These are phyloP conservation scores for Camptogramma bilineatum DNA, from an alignment of 2,888 invertebrate species.

Conservation along the genomic window DNA sequence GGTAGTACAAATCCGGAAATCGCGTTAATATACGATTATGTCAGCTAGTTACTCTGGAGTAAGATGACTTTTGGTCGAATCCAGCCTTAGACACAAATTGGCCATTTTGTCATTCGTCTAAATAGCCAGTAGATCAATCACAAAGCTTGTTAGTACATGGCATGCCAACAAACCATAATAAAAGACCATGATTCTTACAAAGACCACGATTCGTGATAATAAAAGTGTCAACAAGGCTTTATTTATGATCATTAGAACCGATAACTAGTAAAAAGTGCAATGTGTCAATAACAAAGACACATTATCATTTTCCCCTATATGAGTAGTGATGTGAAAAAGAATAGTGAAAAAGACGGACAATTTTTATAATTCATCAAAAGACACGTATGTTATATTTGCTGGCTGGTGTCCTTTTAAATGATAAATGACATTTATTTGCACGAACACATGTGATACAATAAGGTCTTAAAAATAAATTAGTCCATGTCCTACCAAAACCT, in stretches of 20 bases:
- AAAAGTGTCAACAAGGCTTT: conserved; percentile 34
- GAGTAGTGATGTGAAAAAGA: conserved; percentile 15
- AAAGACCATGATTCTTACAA: not conserved
- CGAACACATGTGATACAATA: too few species aligned
- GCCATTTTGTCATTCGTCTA: not conserved
- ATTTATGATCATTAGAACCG: conserved; percentile 37
- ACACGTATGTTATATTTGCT: too few species aligned
- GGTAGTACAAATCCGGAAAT: too few species aligned
- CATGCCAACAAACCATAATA: not conserved
- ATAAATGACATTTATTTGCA: too few species aligned
- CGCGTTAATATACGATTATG: too few species aligned
- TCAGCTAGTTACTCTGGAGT: too few species aligned
- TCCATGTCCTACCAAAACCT: too few species aligned
- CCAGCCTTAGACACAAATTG: not conserved
- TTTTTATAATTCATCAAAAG: too few species aligned
- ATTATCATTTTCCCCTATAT: conserved; percentile 44
- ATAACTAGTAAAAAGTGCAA: conserved; percentile 46
- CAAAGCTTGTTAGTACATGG: not conserved
- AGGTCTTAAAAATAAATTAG: too few species aligned
- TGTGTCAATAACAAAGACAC: conserved; percentile 48
- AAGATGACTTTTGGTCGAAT: too few species aligned
- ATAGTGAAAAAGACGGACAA: conserved; percentile 33
- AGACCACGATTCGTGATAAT: conserved; percentile 14
- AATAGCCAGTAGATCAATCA: conserved; percentile 7
- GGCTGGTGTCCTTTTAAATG: too few species aligned